Percentiles rank a stretch among this genome's conserved stretches.
Evolutionary conservation across 2,797 vertebrate genomes (phyloP).

Genomic region (Myotis pilosus): DNA sequence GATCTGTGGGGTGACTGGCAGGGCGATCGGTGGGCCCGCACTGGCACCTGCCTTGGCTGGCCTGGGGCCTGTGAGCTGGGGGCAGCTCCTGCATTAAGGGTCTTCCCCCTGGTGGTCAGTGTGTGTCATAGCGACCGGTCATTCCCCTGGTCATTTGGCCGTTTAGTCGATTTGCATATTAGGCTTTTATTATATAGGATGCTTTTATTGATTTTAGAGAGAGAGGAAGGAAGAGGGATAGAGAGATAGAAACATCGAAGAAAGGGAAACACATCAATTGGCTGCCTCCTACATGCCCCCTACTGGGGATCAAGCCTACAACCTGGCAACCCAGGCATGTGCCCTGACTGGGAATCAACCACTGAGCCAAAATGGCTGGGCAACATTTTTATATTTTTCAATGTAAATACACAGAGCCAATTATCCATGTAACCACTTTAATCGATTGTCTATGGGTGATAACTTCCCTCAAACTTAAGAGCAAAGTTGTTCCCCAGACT

Average conservation of each 20-base stretch:
- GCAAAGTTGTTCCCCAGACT: constrained; percentile 81
- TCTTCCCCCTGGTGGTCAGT: too few relatives aligned
- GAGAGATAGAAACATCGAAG: background rate
- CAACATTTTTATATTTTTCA: constrained; percentile 70
- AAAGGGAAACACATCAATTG: background rate
- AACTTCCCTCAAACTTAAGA: constrained; percentile 83
- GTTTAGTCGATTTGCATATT: too few relatives aligned
- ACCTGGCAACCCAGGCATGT: background rate
- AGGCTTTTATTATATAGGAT: background rate
- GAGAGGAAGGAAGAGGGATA: background rate
- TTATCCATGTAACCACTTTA: constrained; percentile 75
- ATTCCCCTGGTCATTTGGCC: too few relatives aligned
- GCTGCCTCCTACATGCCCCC: background rate
- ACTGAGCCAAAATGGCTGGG: background rate
- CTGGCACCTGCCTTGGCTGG: too few relatives aligned
- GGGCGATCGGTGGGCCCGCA: too few relatives aligned
- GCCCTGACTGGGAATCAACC: background rate
- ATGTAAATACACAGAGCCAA: constrained; percentile 73
- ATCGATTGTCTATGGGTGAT: constrained; percentile 80
- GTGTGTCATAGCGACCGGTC: too few relatives aligned
- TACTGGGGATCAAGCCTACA: background rate
- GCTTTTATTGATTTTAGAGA: background rate
- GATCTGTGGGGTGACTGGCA: too few relatives aligned
- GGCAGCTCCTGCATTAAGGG: too few relatives aligned
- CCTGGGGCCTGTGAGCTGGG: too few relatives aligned